A percentile compares a stretch with the other conserved stretches of the same genome.
These are phyloP conservation scores for Ceraclea dissimilis DNA, from an alignment of 2,888 invertebrate species.

Conservation along the genomic window DNA sequence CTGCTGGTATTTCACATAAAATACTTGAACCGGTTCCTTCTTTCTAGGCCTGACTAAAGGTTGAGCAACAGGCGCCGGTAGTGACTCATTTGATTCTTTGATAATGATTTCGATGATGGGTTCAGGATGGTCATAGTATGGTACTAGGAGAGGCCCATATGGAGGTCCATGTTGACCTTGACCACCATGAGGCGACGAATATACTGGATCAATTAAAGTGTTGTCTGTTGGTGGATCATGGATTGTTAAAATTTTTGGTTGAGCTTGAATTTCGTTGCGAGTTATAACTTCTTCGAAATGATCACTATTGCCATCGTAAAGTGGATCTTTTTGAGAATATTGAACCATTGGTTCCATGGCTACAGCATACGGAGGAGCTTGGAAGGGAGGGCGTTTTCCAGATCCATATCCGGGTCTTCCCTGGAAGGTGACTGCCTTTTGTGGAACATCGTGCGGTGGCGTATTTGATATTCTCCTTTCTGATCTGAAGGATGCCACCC, in stretches of 20 bases:
- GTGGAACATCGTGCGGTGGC: slow-evolving; percentile 27
- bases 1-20: slow-evolving; percentile 86
- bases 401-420: slow-evolving; percentile 18
- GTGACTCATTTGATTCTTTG: slow-evolving; percentile 77
- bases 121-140: slow-evolving; percentile 71
- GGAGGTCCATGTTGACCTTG: slow-evolving; percentile 37
- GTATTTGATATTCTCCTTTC: slow-evolving; percentile 49
- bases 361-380: slow-evolving; percentile 65
- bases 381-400: slow-evolving; percentile 31
- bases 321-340: slow-evolving; percentile 71
- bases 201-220: slow-evolving; percentile 41
- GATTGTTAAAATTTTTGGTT: slow-evolving; percentile 42
- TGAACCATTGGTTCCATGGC: slow-evolving; percentile 75
- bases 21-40: slow-evolving; percentile 84
- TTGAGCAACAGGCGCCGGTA: slow-evolving; percentile 56
- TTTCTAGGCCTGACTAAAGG: slow-evolving; percentile 39
- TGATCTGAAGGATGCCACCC: slow-evolving; percentile 47
- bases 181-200: slow-evolving; percentile 42
- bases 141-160: slow-evolving; percentile 43
- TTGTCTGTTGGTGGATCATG: slow-evolving; percentile 37
- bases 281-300: slow-evolving; percentile 40
- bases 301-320: slow-evolving; percentile 55
- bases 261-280: slow-evolving; percentile 44
- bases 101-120: slow-evolving; percentile 90
- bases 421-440: slow-evolving; percentile 14